Evolutionary conservation across 2,113 vertebrate genomes (phyloP).

Genomic region (Protobothrops flavoviridis): DNA sequence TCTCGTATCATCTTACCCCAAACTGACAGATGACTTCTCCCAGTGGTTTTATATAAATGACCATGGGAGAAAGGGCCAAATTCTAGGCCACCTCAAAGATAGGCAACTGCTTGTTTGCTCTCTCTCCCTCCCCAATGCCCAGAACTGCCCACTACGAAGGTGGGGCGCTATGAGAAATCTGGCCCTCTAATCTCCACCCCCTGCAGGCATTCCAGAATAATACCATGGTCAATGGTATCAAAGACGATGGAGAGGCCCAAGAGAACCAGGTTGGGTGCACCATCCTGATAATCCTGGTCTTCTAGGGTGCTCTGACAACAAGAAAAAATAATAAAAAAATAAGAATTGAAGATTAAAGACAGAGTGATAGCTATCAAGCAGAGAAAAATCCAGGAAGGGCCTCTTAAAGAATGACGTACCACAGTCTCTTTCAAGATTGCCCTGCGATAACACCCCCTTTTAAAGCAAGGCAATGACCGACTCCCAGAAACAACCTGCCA

Average conservation of each 20-base stretch:
- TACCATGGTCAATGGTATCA: background rate
- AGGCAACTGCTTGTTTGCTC: background rate
- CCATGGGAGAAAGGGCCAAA: background rate
- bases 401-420: too few relatives aligned
- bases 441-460: background rate
- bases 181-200: background rate
- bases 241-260: background rate
- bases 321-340: background rate
- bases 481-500: background rate
- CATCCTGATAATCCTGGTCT: background rate
- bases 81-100: background rate
- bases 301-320: background rate
- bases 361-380: background rate
- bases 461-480: background rate
- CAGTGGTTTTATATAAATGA: background rate
- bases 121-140: background rate
- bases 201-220: background rate
- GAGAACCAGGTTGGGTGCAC: background rate
- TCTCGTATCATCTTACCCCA: background rate
- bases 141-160: background rate
- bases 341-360: background rate
- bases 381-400: background rate
- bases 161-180: background rate
- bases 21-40: background rate
- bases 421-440: background rate